Percentiles rank a stretch among this genome's conserved stretches.
These are phyloP conservation scores for Ciona savignyi DNA, from an alignment of 23 tunicate genomes.

Conservation along the genomic window DNA sequence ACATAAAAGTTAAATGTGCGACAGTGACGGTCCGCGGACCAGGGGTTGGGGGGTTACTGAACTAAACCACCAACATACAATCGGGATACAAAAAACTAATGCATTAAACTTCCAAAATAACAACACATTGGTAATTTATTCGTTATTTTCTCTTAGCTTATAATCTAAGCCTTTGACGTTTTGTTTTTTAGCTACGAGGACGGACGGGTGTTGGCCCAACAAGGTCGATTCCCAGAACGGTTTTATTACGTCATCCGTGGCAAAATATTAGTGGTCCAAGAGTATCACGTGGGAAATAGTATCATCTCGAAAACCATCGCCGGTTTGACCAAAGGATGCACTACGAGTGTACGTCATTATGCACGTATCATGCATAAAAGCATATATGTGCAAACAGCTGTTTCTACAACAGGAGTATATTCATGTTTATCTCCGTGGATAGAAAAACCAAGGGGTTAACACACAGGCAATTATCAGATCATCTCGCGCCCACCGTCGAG, in stretches of 20 bases:
- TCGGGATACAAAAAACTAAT: too few species aligned
- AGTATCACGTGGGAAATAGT: conserved; percentile 57
- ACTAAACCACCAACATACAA: too few species aligned
- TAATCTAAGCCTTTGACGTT: too few species aligned
- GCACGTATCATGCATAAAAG: neutral
- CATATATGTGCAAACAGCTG: neutral
- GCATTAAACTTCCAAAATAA: too few species aligned
- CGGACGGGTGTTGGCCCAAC: conserved; percentile 51
- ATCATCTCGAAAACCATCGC: conserved; percentile 48
- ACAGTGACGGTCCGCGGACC: too few species aligned
- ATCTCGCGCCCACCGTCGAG: too few species aligned
- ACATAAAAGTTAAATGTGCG: too few species aligned
- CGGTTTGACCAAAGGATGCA: conserved; percentile 40
- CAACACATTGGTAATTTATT: too few species aligned
- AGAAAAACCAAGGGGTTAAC: neutral
- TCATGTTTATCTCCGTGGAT: neutral
- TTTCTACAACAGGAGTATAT: neutral
- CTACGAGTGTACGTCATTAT: conserved; percentile 44
- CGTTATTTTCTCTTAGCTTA: too few species aligned
- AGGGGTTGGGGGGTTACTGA: too few species aligned
- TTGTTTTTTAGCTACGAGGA: conserved; percentile 38
- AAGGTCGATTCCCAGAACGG: conserved; percentile 44
- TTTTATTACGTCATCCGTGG: conserved; percentile 47
- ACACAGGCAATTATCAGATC: too few species aligned
- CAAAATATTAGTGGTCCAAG: conserved; percentile 37